Base-by-base conservation (phyloP, 92 coral and sea anemone genomes). In the Porites rus region DNA sequence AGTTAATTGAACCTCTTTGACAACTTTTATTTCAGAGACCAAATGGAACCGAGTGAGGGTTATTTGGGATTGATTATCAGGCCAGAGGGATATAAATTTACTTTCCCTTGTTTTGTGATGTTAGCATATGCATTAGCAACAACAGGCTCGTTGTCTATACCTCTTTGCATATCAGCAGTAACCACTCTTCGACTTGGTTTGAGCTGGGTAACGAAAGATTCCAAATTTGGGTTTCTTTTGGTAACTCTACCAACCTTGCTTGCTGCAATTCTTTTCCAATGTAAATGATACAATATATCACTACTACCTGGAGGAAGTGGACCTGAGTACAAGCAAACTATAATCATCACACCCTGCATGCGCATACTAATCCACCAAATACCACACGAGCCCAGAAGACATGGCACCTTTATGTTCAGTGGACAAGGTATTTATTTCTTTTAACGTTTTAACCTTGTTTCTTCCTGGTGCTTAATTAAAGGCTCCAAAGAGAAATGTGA, bases 1-100 rank as follows among this genome's bases (percentile, higher is more conserved):
- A 24, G 25, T 24, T 24, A 24, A 24, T n/a, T 86, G 51, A 13
- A 88, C 92, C 84, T 84, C 96, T 65, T 93, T 87, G 1, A 88
- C 92, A 51, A 90, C 90, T 58, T 93, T 93, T 1, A 90, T 69
- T 69, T 93, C 92, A 8, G 8, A 93, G 64, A 3, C 90, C 96
- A 90, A 85, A 89, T 4, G 86, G 83, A 18, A 3, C 96, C 92
- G n/a, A 93, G 74, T 94, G 94, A 93, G 75, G 94, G 94, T 18
- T 90, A 91, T 76, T 79, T 80, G 8, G 90, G 90, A 51, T 85
- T 62, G 61, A 90, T 90, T 11, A 90, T 74, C 4, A 84, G 51
- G 7, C 79, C 79, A 11, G 79, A 75, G 0, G 79, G 64, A 75
- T 50, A 75, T 7, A 75, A 14, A 75, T 89, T 89, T 8, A 69